Evolutionary conservation across 1,140 invertebrate genomes (phyloP).

Genomic region (Brachionus plicatilis): DNA sequence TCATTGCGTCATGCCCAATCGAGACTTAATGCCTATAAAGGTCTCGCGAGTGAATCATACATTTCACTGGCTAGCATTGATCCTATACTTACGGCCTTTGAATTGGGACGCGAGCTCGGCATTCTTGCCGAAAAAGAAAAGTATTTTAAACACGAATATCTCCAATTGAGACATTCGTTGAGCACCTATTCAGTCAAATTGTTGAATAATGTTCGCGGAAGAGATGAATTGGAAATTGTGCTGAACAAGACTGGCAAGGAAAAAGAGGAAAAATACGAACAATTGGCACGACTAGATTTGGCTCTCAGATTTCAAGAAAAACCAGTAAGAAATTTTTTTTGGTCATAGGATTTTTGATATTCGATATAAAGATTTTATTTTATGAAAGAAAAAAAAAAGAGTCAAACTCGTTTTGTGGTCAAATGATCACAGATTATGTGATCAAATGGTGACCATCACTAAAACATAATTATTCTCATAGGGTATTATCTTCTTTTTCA

Average conservation of each 20-base stretch:
- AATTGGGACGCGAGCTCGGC: conserved; percentile 60
- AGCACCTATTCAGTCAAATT: conserved; percentile 54
- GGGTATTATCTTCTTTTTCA: too few species aligned
- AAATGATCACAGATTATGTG: too few species aligned
- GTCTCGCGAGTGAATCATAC: conserved; percentile 58
- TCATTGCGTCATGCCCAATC: conserved; percentile 47
- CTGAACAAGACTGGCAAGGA: conserved; percentile 49
- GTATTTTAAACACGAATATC: conserved; percentile 56
- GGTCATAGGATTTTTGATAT: too few species aligned
- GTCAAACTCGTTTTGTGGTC: too few species aligned
- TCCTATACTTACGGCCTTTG: conserved; percentile 64
- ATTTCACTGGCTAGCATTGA: conserved; percentile 64
- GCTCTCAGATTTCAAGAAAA: conserved; percentile 54
- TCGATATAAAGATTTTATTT: too few species aligned
- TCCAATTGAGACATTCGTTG: conserved; percentile 58
- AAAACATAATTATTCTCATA: too few species aligned
- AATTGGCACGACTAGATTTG: conserved; percentile 51
- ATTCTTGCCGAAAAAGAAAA: conserved; percentile 40
- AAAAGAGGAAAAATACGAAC: conserved; percentile 47
- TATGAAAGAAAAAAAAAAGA: too few species aligned
- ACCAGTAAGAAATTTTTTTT: neutral
- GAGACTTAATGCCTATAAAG: conserved; percentile 52
- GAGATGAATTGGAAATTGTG: conserved; percentile 52
- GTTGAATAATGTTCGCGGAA: conserved; percentile 52
- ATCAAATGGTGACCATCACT: too few species aligned